phyloP scores from a whole-genome alignment of 2,888 invertebrate species.

The Sclerodermus sp. region DNA sequence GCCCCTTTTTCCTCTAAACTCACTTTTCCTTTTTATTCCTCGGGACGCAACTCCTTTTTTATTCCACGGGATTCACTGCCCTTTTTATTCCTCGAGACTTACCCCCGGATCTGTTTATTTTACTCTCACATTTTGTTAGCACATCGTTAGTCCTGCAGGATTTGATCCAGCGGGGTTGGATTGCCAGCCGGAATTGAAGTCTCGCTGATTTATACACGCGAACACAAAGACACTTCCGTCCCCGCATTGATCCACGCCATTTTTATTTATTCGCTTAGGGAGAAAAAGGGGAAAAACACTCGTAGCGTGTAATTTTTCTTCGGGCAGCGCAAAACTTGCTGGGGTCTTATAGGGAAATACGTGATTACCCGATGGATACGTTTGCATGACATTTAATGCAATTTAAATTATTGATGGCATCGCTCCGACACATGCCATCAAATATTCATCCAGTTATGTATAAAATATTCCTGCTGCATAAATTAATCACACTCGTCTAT shows the following conservation, averaged over 20 bases:
- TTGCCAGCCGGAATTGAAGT: slow-evolving; percentile 44
- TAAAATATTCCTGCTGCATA: too few relatives aligned
- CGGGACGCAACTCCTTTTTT: too few relatives aligned
- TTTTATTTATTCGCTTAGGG: slow-evolving; percentile 8
- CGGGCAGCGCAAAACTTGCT: slow-evolving; percentile 12
- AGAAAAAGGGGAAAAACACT: background rate
- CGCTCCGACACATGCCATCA: too few relatives aligned
- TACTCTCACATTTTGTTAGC: slow-evolving; percentile 52
- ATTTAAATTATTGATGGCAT: too few relatives aligned
- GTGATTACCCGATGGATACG: too few relatives aligned
- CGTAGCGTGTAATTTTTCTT: slow-evolving; percentile 5
- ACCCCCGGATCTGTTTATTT: slow-evolving; percentile 41
- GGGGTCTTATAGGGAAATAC: slow-evolving; percentile 3
- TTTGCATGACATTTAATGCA: too few relatives aligned
- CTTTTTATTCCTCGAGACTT: slow-evolving; percentile 15
- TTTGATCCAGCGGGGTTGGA: slow-evolving; percentile 19
- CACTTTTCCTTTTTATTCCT: slow-evolving; percentile 12
- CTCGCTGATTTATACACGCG: slow-evolving; percentile 26
- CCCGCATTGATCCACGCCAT: too few relatives aligned
- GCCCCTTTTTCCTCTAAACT: too few relatives aligned
- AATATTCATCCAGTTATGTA: too few relatives aligned
- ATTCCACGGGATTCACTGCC: too few relatives aligned
- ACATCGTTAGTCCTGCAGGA: slow-evolving; percentile 49
- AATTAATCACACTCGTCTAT: too few relatives aligned
- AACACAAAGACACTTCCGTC: background rate